Evolutionary conservation across 2,113 vertebrate genomes (phyloP), one percentile per base, ranked within the genome.

Genomic region (Garra rufa): DNA sequence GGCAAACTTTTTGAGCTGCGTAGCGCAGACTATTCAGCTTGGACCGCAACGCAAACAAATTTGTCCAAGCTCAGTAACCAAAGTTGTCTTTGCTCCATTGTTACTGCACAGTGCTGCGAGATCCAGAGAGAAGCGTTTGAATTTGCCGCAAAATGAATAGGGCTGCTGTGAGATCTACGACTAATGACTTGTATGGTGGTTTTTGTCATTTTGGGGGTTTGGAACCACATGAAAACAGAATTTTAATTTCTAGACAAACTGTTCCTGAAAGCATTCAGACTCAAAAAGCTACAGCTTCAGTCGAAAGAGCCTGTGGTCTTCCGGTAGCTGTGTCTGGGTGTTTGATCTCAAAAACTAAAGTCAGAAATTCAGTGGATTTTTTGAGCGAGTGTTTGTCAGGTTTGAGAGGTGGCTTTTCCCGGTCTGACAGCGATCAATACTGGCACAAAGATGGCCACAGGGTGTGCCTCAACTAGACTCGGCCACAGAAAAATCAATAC

Each of bases 401-500:
- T 30, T 84, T 34, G 8, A 30, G 48, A 34, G 63, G 26, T 41
- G n/a, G 38, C 21, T 65, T 15, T 43, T 76, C 46, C 65, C 26
- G 1, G 46, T 38, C 30, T 48, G 30, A 59, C 59, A 81, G 34
- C n/a, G 30, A 85, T 87, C 80, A n/a, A 87, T 83, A 71, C 6
- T 41, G 67, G 74, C 80, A 83, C 74, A 83, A 74, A 57, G 83
- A 85, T 69, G 48, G 57, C 69, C 24, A 26, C 15, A 50, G 26
- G 75, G 48, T 61, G 71, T 7, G 46, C 46, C 52, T 48, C 4
- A 15, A 55, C 82, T n/a, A 10, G 26, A 65, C 55, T 61, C 30
- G 50, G 8, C 69, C 76, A 30, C 1, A 26, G 15, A 88, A 85
- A 88, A 85, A 83, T 85, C 87, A 44, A 88, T 88, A 50, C 6